phyloP scores from a whole-genome alignment of 2,113 vertebrate genomes.

The Xenus cinereus region DNA sequence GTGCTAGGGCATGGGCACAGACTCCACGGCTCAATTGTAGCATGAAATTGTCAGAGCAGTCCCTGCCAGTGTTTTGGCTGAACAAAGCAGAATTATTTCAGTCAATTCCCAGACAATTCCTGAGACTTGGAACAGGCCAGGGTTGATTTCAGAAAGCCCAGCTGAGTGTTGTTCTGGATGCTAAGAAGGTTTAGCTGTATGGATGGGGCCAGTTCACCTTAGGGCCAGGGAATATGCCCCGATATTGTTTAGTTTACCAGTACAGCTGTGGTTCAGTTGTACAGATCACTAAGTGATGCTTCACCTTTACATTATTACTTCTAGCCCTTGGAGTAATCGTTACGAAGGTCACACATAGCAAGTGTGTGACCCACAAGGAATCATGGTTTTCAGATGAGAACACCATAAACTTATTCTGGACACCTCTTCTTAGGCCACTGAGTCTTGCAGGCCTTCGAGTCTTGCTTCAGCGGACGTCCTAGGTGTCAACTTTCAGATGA shows the following conservation, averaged over 20 bases:
- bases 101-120: neutral
- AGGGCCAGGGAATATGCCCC: neutral
- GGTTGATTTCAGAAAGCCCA: neutral
- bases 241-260: neutral
- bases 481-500: neutral
- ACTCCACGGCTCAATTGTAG: neutral
- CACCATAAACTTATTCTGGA: neutral
- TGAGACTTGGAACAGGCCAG: neutral
- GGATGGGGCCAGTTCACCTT: neutral
- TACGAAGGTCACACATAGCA: fast-evolving
- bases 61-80: neutral
- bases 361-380: neutral
- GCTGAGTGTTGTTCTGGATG: neutral
- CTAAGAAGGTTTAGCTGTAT: neutral
- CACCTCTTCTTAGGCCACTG: neutral
- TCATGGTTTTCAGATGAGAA: neutral
- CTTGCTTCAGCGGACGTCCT: neutral
- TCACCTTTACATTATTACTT: neutral
- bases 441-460: neutral
- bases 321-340: neutral
- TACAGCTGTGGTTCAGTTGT: neutral
- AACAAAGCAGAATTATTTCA: neutral
- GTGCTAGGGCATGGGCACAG: neutral
- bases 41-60: neutral
- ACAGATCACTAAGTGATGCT: neutral